These are phyloP conservation scores for Galerucella pusilla DNA, from an alignment of 2,888 invertebrate genomes.

Conservation along the genomic window DNA sequence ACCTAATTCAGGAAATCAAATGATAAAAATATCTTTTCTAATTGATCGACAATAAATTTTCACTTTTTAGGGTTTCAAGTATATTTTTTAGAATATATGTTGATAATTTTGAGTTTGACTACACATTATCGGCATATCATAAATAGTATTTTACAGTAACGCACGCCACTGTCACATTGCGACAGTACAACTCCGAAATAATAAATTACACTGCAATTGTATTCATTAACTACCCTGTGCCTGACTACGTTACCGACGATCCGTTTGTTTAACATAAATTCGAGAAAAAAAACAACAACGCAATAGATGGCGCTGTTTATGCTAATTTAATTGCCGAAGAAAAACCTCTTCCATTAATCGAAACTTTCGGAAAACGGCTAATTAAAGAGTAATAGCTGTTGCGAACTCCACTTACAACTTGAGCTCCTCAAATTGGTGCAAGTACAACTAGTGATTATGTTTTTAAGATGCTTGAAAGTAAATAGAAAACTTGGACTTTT, in stretches of 20 bases:
- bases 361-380: slow-evolving; percentile 21
- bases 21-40: too few relatives aligned
- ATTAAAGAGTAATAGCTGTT: slow-evolving; percentile 11
- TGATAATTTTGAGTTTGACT: background rate
- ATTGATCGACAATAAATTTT: too few relatives aligned
- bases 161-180: slow-evolving; percentile 50
- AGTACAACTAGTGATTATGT: background rate
- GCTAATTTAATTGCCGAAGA: slow-evolving; percentile 29
- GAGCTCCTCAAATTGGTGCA: background rate
- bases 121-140: background rate
- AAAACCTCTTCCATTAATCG: slow-evolving; percentile 23
- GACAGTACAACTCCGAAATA: slow-evolving; percentile 52
- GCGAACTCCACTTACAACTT: background rate
- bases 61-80: too few relatives aligned
- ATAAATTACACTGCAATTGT: slow-evolving; percentile 59
- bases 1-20: too few relatives aligned
- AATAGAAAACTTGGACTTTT: background rate
- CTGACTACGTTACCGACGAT: slow-evolving; percentile 33
- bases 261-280: slow-evolving; percentile 41
- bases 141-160: too few relatives aligned
- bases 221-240: slow-evolving; percentile 52
- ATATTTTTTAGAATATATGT: background rate
- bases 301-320: slow-evolving; percentile 30
- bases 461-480: background rate
- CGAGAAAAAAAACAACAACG: slow-evolving; percentile 18